A percentile compares a stretch with the other conserved stretches of the same genome.
Conservation (phyloP, 2,113 vertebrate genomes). For the Rhinolophus sinicus region DNA sequence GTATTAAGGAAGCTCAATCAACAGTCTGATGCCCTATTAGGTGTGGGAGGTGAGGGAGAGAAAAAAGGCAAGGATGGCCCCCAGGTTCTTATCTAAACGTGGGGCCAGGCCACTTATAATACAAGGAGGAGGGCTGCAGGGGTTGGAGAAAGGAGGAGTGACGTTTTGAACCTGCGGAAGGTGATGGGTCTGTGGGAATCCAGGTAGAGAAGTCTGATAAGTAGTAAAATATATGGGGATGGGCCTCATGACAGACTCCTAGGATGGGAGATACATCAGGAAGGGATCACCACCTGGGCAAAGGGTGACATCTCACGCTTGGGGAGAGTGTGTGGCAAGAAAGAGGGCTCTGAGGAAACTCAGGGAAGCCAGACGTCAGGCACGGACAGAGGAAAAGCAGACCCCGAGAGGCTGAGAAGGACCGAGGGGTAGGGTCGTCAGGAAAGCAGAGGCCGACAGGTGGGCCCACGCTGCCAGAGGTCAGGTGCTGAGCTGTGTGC, state of each 20-base stretch:
- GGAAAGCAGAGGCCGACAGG: not conserved
- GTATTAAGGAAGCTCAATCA: not conserved
- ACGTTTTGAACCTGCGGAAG: not conserved
- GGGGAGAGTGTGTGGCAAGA: not conserved
- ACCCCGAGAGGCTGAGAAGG: not conserved
- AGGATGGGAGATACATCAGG: not conserved
- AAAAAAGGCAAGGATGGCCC: not conserved
- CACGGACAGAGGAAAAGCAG: not conserved
- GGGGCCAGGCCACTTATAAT: not conserved
- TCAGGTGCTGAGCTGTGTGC: not conserved
- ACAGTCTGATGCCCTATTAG: not conserved
- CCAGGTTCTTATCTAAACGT: not conserved
- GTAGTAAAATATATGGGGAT: not conserved
- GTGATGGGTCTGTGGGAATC: no score
- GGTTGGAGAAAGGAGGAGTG: not conserved
- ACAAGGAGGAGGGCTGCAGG: not conserved
- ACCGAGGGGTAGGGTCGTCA: not conserved
- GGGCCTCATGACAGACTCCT: not conserved
- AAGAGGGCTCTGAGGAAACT: not conserved
- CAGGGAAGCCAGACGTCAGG: not conserved
- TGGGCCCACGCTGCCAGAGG: rapidly evolving
- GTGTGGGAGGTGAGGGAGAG: not conserved
- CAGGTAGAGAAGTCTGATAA: not conserved
- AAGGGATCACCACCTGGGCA: not conserved
- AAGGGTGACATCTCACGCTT: not conserved